Percentiles rank a stretch among this genome's conserved stretches.
Evolutionary conservation across 1,140 invertebrate genomes (phyloP).

Genomic region (Cephus cinctus): DNA sequence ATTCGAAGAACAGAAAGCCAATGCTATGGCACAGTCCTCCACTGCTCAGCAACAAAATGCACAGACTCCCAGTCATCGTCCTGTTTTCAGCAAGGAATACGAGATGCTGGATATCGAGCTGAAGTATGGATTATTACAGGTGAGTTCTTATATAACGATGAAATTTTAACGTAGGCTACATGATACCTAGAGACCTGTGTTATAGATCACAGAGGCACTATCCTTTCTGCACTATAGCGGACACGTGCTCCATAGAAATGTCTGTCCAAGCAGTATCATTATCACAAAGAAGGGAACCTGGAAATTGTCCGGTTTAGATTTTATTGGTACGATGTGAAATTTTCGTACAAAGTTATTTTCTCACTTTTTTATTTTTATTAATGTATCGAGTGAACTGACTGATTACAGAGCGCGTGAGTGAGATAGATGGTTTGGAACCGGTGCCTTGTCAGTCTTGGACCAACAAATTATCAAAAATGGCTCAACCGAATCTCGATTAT

Average conservation of each 20-base stretch:
- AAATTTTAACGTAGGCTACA: constrained; percentile 1
- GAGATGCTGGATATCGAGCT: constrained; percentile 88
- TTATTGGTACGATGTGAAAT: constrained; percentile 69
- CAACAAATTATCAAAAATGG: constrained; percentile 84
- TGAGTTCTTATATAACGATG: constrained; percentile 54
- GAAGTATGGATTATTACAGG: constrained; percentile 90
- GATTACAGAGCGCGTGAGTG: constrained; percentile 67
- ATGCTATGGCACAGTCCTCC: constrained; percentile 7
- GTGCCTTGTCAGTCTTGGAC: constrained; percentile 82
- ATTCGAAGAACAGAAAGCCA: constrained; percentile 60
- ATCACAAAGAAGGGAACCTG: constrained; percentile 94
- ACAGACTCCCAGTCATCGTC: constrained; percentile 43
- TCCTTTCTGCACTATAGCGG: constrained; percentile 86
- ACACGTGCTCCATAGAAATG: constrained; percentile 86
- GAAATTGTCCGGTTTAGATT: constrained; percentile 95
- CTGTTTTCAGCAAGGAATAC: constrained; percentile 73
- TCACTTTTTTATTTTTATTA: constrained; percentile 1
- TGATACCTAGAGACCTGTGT: constrained; percentile 35
- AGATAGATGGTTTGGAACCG: constrained; percentile 68
- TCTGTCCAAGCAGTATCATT: constrained; percentile 89
- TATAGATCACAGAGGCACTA: constrained; percentile 89
- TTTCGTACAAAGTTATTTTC: not conserved
- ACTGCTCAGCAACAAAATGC: constrained; percentile 19
- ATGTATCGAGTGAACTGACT: constrained; percentile 20
- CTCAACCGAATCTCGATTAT: constrained; percentile 90